phyloP scores from a whole-genome alignment of 2,888 invertebrate genomes.

The Hemicrepidius hirtus region DNA sequence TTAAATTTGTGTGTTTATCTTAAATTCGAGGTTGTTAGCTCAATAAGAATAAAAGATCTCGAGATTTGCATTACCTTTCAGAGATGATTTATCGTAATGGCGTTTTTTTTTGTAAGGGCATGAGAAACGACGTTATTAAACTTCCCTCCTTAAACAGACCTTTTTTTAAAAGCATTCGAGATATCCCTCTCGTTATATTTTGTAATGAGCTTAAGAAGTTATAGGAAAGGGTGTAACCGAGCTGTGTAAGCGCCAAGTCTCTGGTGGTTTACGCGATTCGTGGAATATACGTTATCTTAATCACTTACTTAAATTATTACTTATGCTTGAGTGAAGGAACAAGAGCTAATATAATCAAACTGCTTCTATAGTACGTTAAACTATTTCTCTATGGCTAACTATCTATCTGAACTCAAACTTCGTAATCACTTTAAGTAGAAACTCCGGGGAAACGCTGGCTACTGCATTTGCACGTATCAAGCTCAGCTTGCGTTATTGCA shows the following conservation, averaged over 20 bases:
- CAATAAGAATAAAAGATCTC: constrained; percentile 15
- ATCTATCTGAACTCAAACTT: constrained; percentile 47
- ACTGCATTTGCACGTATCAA: constrained; percentile 46
- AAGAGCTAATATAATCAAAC: constrained; percentile 50
- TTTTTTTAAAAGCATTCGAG: constrained; percentile 2
- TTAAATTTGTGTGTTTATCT: constrained; percentile 24
- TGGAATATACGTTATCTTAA: constrained; percentile 15
- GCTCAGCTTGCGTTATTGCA: constrained; percentile 45
- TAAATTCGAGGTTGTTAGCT: constrained; percentile 19
- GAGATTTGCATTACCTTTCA: constrained; percentile 13
- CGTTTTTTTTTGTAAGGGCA: constrained; percentile 18
- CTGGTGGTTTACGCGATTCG: constrained; percentile 20
- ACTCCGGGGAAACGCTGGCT: constrained; percentile 35
- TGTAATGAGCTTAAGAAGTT: constrained; percentile 17
- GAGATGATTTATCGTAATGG: constrained; percentile 25
- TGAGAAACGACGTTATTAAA: constrained; percentile 22
- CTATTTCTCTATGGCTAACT: constrained; percentile 44
- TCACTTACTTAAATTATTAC: constrained; percentile 47
- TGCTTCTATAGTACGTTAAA: constrained; percentile 44
- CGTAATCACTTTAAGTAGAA: constrained; percentile 49
- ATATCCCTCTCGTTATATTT: constrained; percentile 14
- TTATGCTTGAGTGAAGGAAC: constrained; percentile 49
- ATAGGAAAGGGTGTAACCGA: constrained; percentile 13
- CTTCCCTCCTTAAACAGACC: not conserved
- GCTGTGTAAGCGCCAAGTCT: constrained; percentile 5